phyloP scores from a whole-genome alignment of 2,888 invertebrate genomes.

The Troglohyphantes excavatus region DNA sequence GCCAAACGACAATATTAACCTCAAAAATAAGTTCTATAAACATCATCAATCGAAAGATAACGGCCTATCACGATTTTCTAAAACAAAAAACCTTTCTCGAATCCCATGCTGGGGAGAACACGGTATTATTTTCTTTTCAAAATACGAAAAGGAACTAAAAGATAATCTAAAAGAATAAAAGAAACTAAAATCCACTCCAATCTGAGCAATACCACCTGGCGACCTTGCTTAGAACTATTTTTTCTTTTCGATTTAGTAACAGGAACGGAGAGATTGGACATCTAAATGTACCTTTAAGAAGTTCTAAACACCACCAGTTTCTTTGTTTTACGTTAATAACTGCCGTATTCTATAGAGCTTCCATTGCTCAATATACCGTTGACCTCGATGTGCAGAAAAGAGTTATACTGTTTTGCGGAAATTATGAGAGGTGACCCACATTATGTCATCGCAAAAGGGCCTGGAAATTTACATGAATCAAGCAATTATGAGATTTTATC shows the following conservation, averaged over 20 bases:
- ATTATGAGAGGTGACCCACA: neutral
- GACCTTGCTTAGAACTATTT: neutral
- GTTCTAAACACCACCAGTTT: too few species aligned
- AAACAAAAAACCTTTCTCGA: too few species aligned
- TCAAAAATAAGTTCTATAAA: too few species aligned
- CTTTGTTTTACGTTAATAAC: conserved; percentile 1
- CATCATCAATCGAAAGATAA: too few species aligned
- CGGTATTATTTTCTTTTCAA: neutral
- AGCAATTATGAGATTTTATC: neutral
- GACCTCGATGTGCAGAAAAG: neutral
- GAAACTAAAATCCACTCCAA: neutral
- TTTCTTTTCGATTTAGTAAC: neutral
- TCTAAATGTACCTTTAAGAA: too few species aligned
- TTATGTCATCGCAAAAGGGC: neutral
- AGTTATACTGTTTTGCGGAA: neutral
- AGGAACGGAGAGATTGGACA: neutral
- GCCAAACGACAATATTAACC: too few species aligned
- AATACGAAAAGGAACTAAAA: neutral
- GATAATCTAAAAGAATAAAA: neutral
- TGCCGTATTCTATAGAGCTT: neutral
- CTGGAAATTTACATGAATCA: neutral
- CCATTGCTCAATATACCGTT: neutral
- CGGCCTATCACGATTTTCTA: too few species aligned
- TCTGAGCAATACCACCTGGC: neutral
- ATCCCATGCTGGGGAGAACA: too few species aligned